Base-by-base conservation (phyloP, 2,888 invertebrate species). In the Rhagophthalmus giganteus region DNA sequence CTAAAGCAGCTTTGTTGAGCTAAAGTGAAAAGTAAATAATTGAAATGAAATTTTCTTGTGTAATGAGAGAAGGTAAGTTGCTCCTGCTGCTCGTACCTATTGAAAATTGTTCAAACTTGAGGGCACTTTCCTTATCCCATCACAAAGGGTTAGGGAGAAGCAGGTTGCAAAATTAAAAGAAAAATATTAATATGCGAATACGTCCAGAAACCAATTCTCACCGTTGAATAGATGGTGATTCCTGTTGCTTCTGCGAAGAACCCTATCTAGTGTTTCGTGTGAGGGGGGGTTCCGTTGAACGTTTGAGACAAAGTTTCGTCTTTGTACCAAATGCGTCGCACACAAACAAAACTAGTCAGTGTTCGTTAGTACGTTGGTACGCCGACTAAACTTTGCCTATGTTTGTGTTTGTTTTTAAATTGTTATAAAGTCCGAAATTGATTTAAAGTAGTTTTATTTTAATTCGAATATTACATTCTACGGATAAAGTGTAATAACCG, bases 101-200 rank as follows among this genome's bases (percentile, higher is more conserved):
- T 56, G 56, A 42, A 37, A 57, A 47, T 53, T 47, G 46, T 57
- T 63, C 58, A 62, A 59, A 61, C 61, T 71, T 74, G 83, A 83
- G 84, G 84, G 84, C 84, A 82, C 81, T 83, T 84, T 84, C 84
- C 85, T 84, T 84, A 84, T 85, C 85, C 84, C 84, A 84, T 83
- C 80, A 82, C 82, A 66, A 63, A 63, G 65, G 64, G 66, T 70
- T 68, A 68, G 70, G 67, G 67, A 70, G 69, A 63, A 69, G 66
- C 63, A 64, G 61, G 60, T 52, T 59, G 58, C 60, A 65, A 59
- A 61, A 64, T 58, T 28, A 56, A 61, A 66, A 69, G 62, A 67
- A 67, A 60, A 60, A 62, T 61, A 42, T 50, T 58, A 53, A 53
- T 53, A 71, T 69, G 70, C 68, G 62, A 33, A 52, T 55, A 60